A percentile compares a stretch with the other conserved stretches of the same genome.
These are phyloP conservation scores for Coracias cyanogaster DNA, from an alignment of 2,797 vertebrate species.

Conservation along the genomic window DNA sequence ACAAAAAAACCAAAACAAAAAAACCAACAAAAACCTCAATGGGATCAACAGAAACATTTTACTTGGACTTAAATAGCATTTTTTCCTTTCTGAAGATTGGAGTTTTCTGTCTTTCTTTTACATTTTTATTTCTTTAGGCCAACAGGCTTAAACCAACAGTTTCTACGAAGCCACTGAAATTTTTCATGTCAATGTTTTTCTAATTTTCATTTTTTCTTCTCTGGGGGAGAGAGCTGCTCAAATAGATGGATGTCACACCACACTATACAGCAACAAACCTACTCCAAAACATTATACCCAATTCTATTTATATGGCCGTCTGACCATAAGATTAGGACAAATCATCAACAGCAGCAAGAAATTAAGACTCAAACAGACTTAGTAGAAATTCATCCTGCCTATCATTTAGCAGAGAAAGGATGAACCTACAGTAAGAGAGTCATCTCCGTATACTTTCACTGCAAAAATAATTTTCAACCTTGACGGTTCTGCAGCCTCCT, in stretches of 20 bases:
- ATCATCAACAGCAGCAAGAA: not conserved
- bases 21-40: too few relatives aligned
- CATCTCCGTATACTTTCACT: not conserved
- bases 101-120: not conserved
- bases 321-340: not conserved
- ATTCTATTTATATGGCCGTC: not conserved
- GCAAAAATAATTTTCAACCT: not conserved
- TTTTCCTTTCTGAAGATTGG: not conserved
- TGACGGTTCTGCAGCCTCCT: not conserved
- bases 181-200: not conserved
- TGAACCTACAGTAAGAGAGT: not conserved
- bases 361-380: not conserved
- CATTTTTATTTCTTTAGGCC: conserved; percentile 9
- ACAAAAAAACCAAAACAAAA: not conserved
- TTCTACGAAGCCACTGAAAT: not conserved
- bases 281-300: fast-evolving
- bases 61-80: not conserved
- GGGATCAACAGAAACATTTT: conserved; percentile 5
- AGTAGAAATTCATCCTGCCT: not conserved
- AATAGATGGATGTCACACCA: not conserved
- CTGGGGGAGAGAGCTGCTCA: not conserved
- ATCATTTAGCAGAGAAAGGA: not conserved
- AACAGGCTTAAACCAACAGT: not conserved
- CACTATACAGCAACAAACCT: not conserved
- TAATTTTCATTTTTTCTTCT: not conserved